Percentiles rank a stretch among this genome's conserved stretches.
Conservation (phyloP, 2,888 invertebrate genomes). For the Leptinotarsa rubiginosa region DNA sequence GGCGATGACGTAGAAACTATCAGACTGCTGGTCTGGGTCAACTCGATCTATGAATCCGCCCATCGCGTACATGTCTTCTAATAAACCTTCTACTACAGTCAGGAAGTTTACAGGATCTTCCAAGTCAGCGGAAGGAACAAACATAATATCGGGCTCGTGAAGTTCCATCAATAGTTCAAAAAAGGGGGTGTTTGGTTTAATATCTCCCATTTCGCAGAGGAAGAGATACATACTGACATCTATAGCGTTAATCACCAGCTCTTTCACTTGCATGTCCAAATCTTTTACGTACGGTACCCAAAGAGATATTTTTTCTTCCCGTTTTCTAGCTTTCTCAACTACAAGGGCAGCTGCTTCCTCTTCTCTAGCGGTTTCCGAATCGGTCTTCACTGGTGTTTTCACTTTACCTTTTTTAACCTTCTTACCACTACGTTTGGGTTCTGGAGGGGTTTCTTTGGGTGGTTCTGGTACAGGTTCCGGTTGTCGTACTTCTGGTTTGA, state of each 20-base stretch:
- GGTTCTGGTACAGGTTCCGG: background rate
- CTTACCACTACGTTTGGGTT: conserved; percentile 18
- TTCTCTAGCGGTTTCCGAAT: conserved; percentile 48
- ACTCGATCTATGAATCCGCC: conserved; percentile 78
- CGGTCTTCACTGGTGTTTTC: conserved; percentile 50
- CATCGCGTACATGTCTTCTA: conserved; percentile 84
- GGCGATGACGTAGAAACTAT: conserved; percentile 66
- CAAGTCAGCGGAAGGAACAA: conserved; percentile 78
- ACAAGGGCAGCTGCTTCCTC: conserved; percentile 63
- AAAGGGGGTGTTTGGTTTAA: conserved; percentile 69
- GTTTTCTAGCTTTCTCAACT: conserved; percentile 63
- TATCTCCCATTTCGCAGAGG: conserved; percentile 70
- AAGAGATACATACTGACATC: conserved; percentile 67
- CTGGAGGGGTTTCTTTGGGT: background rate
- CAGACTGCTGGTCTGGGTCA: conserved; percentile 64
- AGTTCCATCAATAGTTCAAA: conserved; percentile 83
- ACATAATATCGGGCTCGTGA: conserved; percentile 78
- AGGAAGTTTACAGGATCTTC: conserved; percentile 77
- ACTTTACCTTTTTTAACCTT: conserved; percentile 41
- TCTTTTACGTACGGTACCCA: conserved; percentile 53
- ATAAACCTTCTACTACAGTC: conserved; percentile 74
- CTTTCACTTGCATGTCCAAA: conserved; percentile 65
- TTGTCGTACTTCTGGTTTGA: conserved; percentile 35
- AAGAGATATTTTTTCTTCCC: conserved; percentile 59
- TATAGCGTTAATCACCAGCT: conserved; percentile 38